Percentiles rank a stretch among this genome's conserved stretches.
These are phyloP conservation scores for Cololabis saira DNA, from an alignment of 2,113 vertebrate species.

Conservation along the genomic window DNA sequence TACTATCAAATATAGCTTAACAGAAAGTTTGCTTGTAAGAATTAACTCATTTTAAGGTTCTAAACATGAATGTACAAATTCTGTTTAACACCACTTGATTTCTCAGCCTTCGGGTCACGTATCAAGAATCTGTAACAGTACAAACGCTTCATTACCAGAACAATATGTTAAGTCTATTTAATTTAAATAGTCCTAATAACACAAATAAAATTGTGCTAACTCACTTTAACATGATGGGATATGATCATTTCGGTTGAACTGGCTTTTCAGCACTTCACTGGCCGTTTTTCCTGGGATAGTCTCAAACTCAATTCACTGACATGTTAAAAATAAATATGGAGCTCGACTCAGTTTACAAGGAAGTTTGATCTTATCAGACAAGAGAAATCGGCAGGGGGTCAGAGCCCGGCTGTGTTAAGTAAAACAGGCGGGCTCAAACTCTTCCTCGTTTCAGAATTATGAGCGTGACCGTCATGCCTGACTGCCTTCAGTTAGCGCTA, in stretches of 20 bases:
- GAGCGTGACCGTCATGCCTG: conserved; percentile 13
- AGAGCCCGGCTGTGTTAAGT: conserved; percentile 8
- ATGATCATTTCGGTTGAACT: conserved; percentile 9
- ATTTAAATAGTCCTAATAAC: background rate
- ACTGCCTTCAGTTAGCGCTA: conserved; percentile 8
- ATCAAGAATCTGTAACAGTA: background rate
- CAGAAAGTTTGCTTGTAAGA: background rate
- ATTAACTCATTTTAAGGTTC: background rate
- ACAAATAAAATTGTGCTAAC: too few species aligned
- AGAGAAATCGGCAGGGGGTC: background rate
- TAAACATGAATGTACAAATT: background rate
- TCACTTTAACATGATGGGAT: conserved; percentile 1
- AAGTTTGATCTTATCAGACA: conserved; percentile 31
- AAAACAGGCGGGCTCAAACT: conserved; percentile 10
- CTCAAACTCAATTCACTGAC: conserved; percentile 6
- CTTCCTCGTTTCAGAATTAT: conserved; percentile 34
- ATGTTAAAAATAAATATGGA: conserved; percentile 26
- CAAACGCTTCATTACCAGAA: background rate
- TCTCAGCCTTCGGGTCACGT: background rate
- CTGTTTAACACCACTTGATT: conserved; percentile 1
- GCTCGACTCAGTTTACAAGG: conserved; percentile 11
- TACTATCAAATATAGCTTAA: background rate
- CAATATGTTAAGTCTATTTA: background rate
- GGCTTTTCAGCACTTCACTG: conserved; percentile 14
- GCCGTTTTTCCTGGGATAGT: conserved; percentile 18